phyloP scores from a whole-genome alignment of 1,140 invertebrate species.

The Lepidurus packardi region DNA sequence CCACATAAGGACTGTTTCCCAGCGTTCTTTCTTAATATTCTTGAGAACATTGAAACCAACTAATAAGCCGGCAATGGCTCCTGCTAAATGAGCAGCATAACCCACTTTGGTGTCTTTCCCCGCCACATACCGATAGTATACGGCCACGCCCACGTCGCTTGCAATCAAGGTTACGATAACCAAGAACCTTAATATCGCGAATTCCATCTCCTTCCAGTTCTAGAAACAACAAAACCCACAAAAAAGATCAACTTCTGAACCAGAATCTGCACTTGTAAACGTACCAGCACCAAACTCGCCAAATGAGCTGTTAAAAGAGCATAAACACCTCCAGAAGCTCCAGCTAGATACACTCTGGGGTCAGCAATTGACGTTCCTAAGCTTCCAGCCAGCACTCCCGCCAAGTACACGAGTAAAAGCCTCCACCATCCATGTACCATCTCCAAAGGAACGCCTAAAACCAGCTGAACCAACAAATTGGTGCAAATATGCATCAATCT shows the following conservation, averaged over 20 bases:
- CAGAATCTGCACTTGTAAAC: slow-evolving; percentile 1
- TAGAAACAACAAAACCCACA: slow-evolving; percentile 45
- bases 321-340: slow-evolving; percentile 94
- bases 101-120: slow-evolving; percentile 55
- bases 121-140: slow-evolving; percentile 67
- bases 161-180: slow-evolving; percentile 68
- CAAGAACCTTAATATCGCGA: slow-evolving; percentile 65
- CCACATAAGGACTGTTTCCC: slow-evolving; percentile 55
- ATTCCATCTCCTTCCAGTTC: slow-evolving; percentile 92
- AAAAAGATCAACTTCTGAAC: slow-evolving; percentile 28
- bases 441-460: slow-evolving; percentile 87
- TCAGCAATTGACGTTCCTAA: slow-evolving; percentile 84
- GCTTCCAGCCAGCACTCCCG: slow-evolving; percentile 78
- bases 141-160: slow-evolving; percentile 69
- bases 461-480: slow-evolving; percentile 84
- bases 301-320: slow-evolving; percentile 91
- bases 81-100: slow-evolving; percentile 83
- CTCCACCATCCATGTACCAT: slow-evolving; percentile 94
- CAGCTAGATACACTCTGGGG: slow-evolving; percentile 77
- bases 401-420: slow-evolving; percentile 64
- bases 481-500: slow-evolving; percentile 76
- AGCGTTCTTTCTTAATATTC: slow-evolving; percentile 77
- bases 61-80: slow-evolving; percentile 79
- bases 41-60: slow-evolving; percentile 85
- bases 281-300: slow-evolving; percentile 86